A percentile compares a stretch with the other conserved stretches of the same genome.
Conservation (phyloP, 2,113 vertebrate species). For the Ictalurus furcatus region DNA sequence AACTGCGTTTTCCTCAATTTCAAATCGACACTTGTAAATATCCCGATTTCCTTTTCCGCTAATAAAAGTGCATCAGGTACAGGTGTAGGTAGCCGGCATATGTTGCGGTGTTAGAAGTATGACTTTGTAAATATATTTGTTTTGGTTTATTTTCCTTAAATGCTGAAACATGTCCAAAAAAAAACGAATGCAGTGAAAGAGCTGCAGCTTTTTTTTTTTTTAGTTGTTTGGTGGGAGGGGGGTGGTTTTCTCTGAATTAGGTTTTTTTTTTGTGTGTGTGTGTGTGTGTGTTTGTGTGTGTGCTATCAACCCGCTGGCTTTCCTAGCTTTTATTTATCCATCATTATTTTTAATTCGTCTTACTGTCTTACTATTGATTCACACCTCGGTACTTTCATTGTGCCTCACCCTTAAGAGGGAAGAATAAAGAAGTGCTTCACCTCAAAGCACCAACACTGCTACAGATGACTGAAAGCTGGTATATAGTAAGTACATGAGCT, state of each 20-base stretch:
- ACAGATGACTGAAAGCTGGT: background rate
- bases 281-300: background rate
- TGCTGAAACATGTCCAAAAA: slow-evolving; percentile 35
- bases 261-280: background rate
- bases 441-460: background rate
- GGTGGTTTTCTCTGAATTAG: background rate
- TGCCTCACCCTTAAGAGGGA: slow-evolving; percentile 32
- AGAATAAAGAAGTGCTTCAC: background rate
- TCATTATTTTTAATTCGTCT: slow-evolving; percentile 5
- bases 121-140: slow-evolving; percentile 51
- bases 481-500: background rate
- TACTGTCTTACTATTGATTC: slow-evolving; percentile 6
- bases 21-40: slow-evolving; percentile 45
- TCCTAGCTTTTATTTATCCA: slow-evolving; percentile 22
- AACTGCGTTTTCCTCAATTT: slow-evolving; percentile 5
- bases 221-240: background rate
- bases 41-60: slow-evolving; percentile 12
- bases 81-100: slow-evolving; percentile 18
- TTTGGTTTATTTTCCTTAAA: background rate
- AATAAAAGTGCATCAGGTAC: slow-evolving; percentile 26
- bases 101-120: slow-evolving; percentile 32
- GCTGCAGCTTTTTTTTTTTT: background rate
- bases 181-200: background rate
- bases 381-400: slow-evolving; percentile 27
- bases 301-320: slow-evolving; percentile 13